A percentile compares a stretch with the other conserved stretches of the same genome.
Conservation (phyloP, 2,113 vertebrate genomes). For the Microcebus murinus region DNA sequence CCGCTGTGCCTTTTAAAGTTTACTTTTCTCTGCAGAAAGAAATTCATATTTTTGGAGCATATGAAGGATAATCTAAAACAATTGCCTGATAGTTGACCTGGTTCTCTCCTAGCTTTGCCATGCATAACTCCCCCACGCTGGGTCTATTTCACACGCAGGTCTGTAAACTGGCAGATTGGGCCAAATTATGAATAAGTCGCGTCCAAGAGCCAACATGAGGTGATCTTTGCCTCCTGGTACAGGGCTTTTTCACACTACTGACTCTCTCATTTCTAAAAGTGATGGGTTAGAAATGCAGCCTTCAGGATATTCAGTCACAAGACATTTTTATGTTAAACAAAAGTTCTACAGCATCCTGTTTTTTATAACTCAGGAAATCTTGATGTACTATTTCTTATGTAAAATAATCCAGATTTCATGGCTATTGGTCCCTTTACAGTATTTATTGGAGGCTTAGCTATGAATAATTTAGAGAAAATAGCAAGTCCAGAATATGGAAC, state of each 20-base stretch:
- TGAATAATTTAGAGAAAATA: not conserved
- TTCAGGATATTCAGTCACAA: not conserved
- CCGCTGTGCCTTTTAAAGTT: not conserved
- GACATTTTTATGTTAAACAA: not conserved
- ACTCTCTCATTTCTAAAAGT: not conserved
- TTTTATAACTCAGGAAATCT: not conserved
- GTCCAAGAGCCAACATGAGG: not conserved
- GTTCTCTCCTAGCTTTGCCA: not conserved
- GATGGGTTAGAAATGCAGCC: not conserved
- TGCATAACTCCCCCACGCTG: not conserved
- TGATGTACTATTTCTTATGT: not conserved
- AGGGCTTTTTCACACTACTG: not conserved
- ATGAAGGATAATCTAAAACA: not conserved
- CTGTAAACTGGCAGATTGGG: not conserved
- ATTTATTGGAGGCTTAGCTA: not conserved
- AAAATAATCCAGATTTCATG: not conserved
- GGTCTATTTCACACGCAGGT: not conserved
- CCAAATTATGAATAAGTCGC: accelerated
- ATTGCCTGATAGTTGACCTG: not conserved
- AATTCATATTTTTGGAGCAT: not conserved
- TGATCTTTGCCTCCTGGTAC: not conserved
- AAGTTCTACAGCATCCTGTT: not conserved
- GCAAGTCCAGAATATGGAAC: not conserved
- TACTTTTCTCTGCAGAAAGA: not conserved
- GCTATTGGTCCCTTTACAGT: not conserved